Evolutionary conservation across 1,140 invertebrate species (phyloP), one percentile per base, ranked within the genome.

Genomic region (Cyrtorhinus lividipennis): DNA sequence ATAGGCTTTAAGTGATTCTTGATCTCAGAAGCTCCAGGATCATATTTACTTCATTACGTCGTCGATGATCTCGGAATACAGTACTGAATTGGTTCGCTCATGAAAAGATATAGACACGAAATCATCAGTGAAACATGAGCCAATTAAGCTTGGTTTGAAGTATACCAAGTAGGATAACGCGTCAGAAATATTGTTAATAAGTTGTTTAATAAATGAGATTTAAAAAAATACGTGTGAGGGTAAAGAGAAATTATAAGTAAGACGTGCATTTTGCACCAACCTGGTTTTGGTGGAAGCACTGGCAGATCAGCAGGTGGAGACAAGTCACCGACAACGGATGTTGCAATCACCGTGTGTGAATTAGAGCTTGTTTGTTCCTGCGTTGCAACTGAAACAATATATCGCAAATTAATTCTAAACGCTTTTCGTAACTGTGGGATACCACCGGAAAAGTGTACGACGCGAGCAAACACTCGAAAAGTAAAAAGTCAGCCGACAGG

Each of bases 231-330:
- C 12, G 20, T 20, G 38, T 44, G n/a, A 44, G 38, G 8, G 38
- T 44, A 44, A n/a, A 22, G 20, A 53, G 20, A 12, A 53, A 53
- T 5, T 53, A 15, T 38, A 38, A 38, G 15, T 38, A n/a, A 38
- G 5, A 15, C 5, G 30, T 38, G 30, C 5, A 38, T 38, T 8
- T 38, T 38, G n/a, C 30, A 38, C 5, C 30, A 38, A 38, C 48
- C 56, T 12, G 53, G 58, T 64, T 57, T 59, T 18, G 63, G 45
- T 24, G 57, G 60, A 48, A 56, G 45, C n/a, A 48, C 60, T 27
- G 45, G 58, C 2, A 44, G 20, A 15, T 64, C 58, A 10, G 20
- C 46, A 1, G 62, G 25, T n/a, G n/a, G 24, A 15, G 8, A 30
- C 5, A 13, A 25, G 13, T 59, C 61, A 44, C 48, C 24, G 10